Evolutionary conservation across 2,888 invertebrate species (phyloP).

Genomic region (Yponomeuta sedellus): DNA sequence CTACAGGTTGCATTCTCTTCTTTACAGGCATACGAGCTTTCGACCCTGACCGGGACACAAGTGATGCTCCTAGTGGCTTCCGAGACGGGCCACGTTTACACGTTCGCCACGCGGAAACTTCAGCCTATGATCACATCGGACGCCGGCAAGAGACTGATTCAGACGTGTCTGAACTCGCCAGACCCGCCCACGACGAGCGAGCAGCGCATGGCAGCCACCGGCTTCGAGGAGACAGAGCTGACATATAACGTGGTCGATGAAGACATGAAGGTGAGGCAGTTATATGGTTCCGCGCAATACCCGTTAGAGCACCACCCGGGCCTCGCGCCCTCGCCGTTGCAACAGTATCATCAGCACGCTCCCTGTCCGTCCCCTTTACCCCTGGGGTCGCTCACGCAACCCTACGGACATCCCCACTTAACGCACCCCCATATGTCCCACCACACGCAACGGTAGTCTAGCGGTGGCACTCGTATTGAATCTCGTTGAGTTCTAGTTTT

Average conservation of each 20-base stretch:
- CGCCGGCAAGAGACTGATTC: slow-evolving; percentile 97
- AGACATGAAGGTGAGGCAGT: slow-evolving; percentile 98
- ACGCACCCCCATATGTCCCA: slow-evolving; percentile 85
- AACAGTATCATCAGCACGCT: slow-evolving; percentile 85
- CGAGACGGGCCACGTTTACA: slow-evolving; percentile 99
- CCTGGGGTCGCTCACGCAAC: slow-evolving; percentile 69
- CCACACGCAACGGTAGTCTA: slow-evolving; percentile 88
- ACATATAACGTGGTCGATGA: slow-evolving; percentile 97
- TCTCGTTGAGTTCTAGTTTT: slow-evolving; percentile 7
- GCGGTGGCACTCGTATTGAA: slow-evolving; percentile 27
- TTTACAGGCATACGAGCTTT: slow-evolving; percentile 97
- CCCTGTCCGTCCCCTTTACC: slow-evolving; percentile 86
- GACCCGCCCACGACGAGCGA: slow-evolving; percentile 92
- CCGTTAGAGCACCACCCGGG: slow-evolving; percentile 81
- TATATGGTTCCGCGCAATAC: slow-evolving; percentile 88
- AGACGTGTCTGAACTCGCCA: slow-evolving; percentile 98
- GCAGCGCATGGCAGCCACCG: slow-evolving; percentile 98
- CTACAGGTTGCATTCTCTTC: background rate
- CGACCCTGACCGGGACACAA: slow-evolving; percentile 98
- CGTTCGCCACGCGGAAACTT: slow-evolving; percentile 98
- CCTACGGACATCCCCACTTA: slow-evolving; percentile 70
- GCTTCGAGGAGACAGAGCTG: slow-evolving; percentile 98
- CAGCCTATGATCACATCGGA: slow-evolving; percentile 99
- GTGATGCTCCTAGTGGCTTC: slow-evolving; percentile 99
- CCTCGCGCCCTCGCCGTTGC: slow-evolving; percentile 79